Conservation (phyloP, 2,797 vertebrate species). For the Aplochiton taeniatus region DNA sequence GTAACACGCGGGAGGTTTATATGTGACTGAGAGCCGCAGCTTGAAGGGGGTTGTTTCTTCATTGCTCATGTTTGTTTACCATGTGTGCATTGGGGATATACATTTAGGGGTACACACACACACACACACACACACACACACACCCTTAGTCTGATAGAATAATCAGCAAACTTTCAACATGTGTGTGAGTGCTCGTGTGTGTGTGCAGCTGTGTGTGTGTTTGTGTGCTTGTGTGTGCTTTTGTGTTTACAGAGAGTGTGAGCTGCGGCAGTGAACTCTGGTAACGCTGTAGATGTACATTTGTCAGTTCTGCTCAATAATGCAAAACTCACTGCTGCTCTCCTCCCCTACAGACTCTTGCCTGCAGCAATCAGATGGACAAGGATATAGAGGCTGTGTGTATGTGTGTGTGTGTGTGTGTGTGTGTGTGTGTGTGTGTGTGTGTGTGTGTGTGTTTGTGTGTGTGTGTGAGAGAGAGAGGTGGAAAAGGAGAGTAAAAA, state of each 20-base stretch:
- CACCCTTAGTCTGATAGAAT: neutral
- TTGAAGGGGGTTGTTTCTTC: conserved; percentile 38
- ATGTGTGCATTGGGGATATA: conserved; percentile 26
- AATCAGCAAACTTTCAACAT: neutral
- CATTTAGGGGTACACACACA: conserved; percentile 8
- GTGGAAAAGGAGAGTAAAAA: conserved; percentile 7
- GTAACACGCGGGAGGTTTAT: conserved; percentile 27
- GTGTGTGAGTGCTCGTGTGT: conserved; percentile 7
- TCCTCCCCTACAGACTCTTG: conserved; percentile 56
- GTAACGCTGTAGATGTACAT: conserved; percentile 36
- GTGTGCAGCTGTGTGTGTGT: conserved; percentile 7
- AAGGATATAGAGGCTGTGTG: conserved; percentile 30
- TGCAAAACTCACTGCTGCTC: conserved; percentile 67
- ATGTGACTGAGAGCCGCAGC: conserved; percentile 46
- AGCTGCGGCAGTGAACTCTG: no score
- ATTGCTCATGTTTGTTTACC: conserved; percentile 45
- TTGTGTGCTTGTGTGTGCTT: conserved; percentile 24
- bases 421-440: conserved; percentile 5
- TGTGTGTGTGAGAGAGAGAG: conserved; percentile 4
- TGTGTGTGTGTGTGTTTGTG: neutral
- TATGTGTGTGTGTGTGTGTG: conserved; percentile 32
- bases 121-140: neutral
- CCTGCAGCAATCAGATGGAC: conserved; percentile 74
- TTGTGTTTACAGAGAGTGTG: conserved; percentile 35
- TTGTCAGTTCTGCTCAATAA: conserved; percentile 72